These are phyloP conservation scores for Drosophila pseudotalamancana DNA, from an alignment of 2,888 invertebrate species.

Conservation along the genomic window DNA sequence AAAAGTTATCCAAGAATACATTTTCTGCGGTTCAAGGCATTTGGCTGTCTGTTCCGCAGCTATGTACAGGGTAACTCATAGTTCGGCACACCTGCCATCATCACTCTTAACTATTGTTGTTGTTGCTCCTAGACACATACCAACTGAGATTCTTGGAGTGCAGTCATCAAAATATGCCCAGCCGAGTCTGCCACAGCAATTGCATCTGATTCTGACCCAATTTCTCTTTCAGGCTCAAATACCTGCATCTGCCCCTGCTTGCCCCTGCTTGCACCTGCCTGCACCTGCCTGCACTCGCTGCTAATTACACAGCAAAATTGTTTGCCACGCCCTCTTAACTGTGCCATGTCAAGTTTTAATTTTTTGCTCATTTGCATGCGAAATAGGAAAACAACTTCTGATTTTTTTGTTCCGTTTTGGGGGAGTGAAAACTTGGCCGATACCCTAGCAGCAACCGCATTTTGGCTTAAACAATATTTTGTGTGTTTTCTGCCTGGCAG, in stretches of 20 bases:
- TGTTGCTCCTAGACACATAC: conserved; percentile 12
- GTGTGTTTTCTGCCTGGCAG: not conserved
- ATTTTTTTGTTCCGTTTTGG: not conserved
- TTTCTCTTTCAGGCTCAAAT: conserved; percentile 40
- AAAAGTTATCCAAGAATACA: too few relatives aligned
- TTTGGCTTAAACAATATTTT: not conserved
- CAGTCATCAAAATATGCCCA: conserved; percentile 48
- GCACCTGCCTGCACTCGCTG: conserved; percentile 25
- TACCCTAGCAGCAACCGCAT: conserved; percentile 11
- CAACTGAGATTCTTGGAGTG: conserved; percentile 30
- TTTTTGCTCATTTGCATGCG: conserved; percentile 3
- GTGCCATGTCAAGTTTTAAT: not conserved
- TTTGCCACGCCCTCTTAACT: conserved; percentile 20
- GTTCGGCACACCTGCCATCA: not conserved
- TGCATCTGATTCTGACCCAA: conserved; percentile 48
- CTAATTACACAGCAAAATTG: conserved; percentile 20
- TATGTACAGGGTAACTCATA: conserved; percentile 12
- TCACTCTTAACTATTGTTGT: not conserved
- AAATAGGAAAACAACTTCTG: not conserved
- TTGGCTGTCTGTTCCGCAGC: too few relatives aligned
- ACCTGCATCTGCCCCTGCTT: not conserved
- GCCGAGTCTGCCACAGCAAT: conserved; percentile 23
- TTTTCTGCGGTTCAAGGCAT: too few relatives aligned
- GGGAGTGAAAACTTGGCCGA: not conserved
- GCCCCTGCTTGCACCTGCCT: conserved; percentile 10